Evolutionary conservation across 2,797 vertebrate species (phyloP).

Genomic region (Myotis myotis): DNA sequence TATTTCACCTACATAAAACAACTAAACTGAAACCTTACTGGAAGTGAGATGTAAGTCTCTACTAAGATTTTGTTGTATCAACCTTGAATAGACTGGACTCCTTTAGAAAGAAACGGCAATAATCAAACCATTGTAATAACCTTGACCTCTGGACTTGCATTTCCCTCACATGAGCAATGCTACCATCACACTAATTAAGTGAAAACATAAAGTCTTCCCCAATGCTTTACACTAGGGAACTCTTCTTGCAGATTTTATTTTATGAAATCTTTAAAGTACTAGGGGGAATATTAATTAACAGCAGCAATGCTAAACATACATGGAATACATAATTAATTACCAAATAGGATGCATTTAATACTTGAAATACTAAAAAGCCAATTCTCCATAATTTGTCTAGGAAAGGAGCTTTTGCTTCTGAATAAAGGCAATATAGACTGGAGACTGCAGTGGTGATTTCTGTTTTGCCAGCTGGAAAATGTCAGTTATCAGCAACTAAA

Average conservation of each 20-base stretch:
- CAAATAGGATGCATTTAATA: constrained; percentile 13
- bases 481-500: constrained; percentile 57
- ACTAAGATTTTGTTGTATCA: not conserved
- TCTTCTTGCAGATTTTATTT: constrained; percentile 54
- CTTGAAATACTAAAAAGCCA: not conserved
- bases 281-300: constrained; percentile 65
- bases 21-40: not conserved
- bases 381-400: not conserved
- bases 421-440: not conserved
- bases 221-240: not conserved
- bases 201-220: constrained; percentile 62
- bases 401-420: not conserved
- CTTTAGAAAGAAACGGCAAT: constrained; percentile 47
- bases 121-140: not conserved
- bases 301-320: constrained; percentile 9
- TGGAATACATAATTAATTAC: constrained; percentile 67
- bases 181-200: constrained; percentile 70
- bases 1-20: not conserved
- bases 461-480: constrained; percentile 72
- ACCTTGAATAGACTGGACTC: not conserved
- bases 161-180: constrained; percentile 8
- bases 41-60: not conserved
- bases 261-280: constrained; percentile 60
- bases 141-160: constrained; percentile 34
- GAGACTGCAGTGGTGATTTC: not conserved